These are phyloP conservation scores for Dyspetes luteomarginatus DNA, from an alignment of 2,888 invertebrate genomes.

Conservation along the genomic window DNA sequence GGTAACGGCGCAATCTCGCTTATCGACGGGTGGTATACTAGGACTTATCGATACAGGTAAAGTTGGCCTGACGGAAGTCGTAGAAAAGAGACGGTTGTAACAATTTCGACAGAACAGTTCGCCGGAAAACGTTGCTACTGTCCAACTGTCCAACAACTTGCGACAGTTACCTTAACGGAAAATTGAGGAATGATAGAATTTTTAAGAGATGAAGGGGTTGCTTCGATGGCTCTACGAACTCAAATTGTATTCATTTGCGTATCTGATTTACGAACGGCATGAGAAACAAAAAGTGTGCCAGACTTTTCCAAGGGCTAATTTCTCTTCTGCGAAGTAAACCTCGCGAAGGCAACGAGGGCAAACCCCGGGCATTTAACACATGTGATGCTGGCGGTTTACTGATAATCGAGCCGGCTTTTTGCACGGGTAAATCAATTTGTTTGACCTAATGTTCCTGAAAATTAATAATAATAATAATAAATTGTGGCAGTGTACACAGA, in stretches of 20 bases:
- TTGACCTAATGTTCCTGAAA: conserved; percentile 44
- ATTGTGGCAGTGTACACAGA: neutral
- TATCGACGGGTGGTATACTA: conserved; percentile 41
- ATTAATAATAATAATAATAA: neutral
- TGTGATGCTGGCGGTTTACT: conserved; percentile 32
- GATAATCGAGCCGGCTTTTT: conserved; percentile 36
- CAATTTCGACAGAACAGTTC: conserved; percentile 81
- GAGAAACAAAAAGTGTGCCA: conserved; percentile 83
- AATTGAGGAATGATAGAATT: neutral
- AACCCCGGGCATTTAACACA: conserved; percentile 76
- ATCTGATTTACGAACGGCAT: conserved; percentile 78
- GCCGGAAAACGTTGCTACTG: conserved; percentile 75
- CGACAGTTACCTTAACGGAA: conserved; percentile 78
- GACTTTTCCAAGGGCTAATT: conserved; percentile 79
- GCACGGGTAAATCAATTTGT: conserved; percentile 37
- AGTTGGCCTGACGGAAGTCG: conserved; percentile 48
- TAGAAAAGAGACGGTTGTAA: conserved; percentile 68
- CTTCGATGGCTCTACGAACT: neutral
- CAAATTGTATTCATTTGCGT: neutral
- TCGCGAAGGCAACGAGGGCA: conserved; percentile 81
- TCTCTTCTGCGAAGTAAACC: conserved; percentile 81
- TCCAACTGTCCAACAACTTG: conserved; percentile 78
- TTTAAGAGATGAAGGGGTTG: neutral
- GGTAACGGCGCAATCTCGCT: conserved; percentile 19
- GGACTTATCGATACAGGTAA: conserved; percentile 13